Evolutionary conservation across 2,888 invertebrate species (phyloP).

Genomic region (Mayetiola destructor): DNA sequence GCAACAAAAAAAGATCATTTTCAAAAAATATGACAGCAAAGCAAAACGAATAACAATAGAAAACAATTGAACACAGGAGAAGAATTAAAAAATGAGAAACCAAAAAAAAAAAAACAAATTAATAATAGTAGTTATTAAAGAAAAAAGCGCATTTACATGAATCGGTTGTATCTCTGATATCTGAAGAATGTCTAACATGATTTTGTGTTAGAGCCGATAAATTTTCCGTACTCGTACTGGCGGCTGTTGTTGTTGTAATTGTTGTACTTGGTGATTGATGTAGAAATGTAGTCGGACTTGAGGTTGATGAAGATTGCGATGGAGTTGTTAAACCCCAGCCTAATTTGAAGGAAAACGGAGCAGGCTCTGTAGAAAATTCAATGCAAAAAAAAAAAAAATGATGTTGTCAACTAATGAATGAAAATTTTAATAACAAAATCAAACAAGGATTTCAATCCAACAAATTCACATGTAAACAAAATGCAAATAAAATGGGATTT

Average conservation of each 20-base stretch:
- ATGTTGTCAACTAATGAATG: no score
- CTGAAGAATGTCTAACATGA: conserved; percentile 13
- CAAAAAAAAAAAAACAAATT: not conserved
- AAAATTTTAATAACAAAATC: no score
- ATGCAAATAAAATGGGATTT: no score
- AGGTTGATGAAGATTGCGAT: conserved; percentile 10
- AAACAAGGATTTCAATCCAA: no score
- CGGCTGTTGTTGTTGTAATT: conserved; percentile 9
- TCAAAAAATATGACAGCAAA: not conserved
- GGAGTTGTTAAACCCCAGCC: conserved; percentile 13
- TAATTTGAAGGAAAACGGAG: conserved; percentile 14
- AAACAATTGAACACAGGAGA: not conserved
- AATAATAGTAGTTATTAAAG: no score
- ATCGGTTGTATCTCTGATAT: conserved; percentile 13
- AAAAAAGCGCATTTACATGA: conserved; percentile 13
- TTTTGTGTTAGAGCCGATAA: not conserved
- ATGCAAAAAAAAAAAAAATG: not conserved
- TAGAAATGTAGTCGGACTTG: conserved; percentile 13
- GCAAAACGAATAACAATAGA: not conserved
- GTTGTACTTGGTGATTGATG: conserved; percentile 14
- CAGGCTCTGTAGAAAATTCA: conserved; percentile 13
- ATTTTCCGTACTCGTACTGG: conserved; percentile 9
- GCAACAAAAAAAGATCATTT: not conserved
- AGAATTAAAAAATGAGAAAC: not conserved
- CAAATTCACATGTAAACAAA: no score